These are phyloP conservation scores for Philhelius pedissequus DNA, from an alignment of 2,888 invertebrate species.

Conservation along the genomic window DNA sequence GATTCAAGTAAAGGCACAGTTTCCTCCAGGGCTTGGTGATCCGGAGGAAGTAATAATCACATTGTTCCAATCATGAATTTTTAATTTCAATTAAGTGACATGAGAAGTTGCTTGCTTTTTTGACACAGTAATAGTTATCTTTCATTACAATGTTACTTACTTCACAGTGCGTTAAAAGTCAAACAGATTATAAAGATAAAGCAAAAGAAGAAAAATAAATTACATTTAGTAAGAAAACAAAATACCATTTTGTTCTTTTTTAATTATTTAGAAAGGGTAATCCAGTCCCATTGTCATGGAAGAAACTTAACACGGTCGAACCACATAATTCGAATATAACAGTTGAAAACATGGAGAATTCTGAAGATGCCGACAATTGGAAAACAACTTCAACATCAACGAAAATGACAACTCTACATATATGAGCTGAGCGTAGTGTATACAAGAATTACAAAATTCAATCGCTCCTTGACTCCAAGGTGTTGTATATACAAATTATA, in stretches of 20 bases:
- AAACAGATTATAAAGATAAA: slow-evolving; percentile 4
- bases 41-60: no score
- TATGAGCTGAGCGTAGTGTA: slow-evolving; percentile 60
- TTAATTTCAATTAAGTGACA: not conserved
- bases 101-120: not conserved
- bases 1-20: no score
- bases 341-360: slow-evolving; percentile 67
- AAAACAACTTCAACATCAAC: slow-evolving; percentile 69
- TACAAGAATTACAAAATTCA: no score
- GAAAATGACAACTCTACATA: slow-evolving; percentile 72
- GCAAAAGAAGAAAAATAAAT: slow-evolving; percentile 21
- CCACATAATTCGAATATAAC: slow-evolving; percentile 66
- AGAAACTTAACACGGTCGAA: slow-evolving; percentile 70
- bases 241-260: slow-evolving; percentile 36
- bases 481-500: no score
- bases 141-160: slow-evolving; percentile 54
- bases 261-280: slow-evolving; percentile 67
- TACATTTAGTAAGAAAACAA: slow-evolving; percentile 32
- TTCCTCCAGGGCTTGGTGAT: no score
- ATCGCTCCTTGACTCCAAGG: no score
- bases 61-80: not conserved
- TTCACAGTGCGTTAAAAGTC: slow-evolving; percentile 53
- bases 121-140: slow-evolving; percentile 35
- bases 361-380: slow-evolving; percentile 36
- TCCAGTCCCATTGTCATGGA: slow-evolving; percentile 70